These are phyloP conservation scores for Daboia siamensis DNA, from an alignment of 2,113 vertebrate genomes.

Conservation along the genomic window DNA sequence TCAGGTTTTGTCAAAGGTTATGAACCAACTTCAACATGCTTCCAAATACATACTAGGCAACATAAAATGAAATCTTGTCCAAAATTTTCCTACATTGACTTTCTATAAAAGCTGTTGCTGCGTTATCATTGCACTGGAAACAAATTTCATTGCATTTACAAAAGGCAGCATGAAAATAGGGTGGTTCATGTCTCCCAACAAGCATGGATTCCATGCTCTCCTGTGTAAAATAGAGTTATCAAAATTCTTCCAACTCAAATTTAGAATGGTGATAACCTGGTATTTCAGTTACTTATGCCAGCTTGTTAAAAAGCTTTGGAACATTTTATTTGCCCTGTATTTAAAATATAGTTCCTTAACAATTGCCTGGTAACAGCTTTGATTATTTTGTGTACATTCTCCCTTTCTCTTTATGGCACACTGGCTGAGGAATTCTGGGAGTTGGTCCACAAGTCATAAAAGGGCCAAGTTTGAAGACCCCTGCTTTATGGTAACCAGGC, in stretches of 20 bases:
- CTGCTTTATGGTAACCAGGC: constrained; percentile 16
- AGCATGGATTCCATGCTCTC: neutral
- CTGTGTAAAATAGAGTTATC: rapidly evolving
- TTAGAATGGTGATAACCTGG: neutral
- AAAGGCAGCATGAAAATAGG: neutral
- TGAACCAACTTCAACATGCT: neutral
- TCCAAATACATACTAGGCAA: neutral
- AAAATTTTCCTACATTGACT: neutral
- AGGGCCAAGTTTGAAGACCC: neutral
- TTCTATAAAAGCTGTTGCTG: neutral
- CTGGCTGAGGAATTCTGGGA: no score
- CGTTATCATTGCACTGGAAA: neutral
- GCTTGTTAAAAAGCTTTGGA: constrained; percentile 23
- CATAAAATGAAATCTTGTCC: neutral
- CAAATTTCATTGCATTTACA: neutral
- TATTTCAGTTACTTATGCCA: neutral
- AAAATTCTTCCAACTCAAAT: rapidly evolving
- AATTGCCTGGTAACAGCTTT: rapidly evolving
- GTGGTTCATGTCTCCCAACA: neutral
- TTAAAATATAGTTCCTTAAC: rapidly evolving
- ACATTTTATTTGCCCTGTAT: constrained; percentile 9
- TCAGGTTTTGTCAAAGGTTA: neutral
- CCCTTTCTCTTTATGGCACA: neutral
- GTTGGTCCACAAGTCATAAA: no score
- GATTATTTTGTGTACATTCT: constrained; percentile 30